Evolutionary conservation across 2,113 vertebrate species (phyloP).

Genomic region (Philantomba maxwellii): DNA sequence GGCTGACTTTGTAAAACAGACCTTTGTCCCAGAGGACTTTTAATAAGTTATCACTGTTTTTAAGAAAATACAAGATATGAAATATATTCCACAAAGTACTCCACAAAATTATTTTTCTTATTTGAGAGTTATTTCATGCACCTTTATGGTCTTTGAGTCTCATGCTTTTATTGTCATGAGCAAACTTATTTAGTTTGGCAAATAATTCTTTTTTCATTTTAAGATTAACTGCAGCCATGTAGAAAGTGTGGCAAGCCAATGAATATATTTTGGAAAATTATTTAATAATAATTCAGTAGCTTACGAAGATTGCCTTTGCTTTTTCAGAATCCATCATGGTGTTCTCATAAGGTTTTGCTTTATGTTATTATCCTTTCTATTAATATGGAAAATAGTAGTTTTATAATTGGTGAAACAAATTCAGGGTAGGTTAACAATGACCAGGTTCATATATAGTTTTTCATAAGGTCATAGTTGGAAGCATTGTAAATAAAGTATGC

Average conservation of each 20-base stretch:
- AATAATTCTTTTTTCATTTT: neutral
- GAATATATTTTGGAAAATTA: neutral
- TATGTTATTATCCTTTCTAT: neutral
- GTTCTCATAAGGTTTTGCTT: neutral
- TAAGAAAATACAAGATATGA: neutral
- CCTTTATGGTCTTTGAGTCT: neutral
- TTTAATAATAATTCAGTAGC: neutral
- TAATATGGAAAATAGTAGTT: slow-evolving; percentile 28
- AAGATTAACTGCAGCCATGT: neutral
- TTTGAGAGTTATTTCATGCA: neutral
- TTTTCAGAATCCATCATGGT: neutral
- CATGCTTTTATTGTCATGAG: neutral
- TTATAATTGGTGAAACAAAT: slow-evolving; percentile 26
- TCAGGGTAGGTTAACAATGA: neutral
- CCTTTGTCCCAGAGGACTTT: neutral
- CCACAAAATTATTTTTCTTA: neutral
- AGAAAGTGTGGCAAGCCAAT: neutral
- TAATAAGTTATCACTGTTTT: neutral
- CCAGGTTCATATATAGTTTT: neutral
- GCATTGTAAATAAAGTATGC: slow-evolving; percentile 9
- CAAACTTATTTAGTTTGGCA: neutral
- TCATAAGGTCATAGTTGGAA: slow-evolving; percentile 8
- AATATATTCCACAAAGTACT: neutral
- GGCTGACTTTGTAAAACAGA: neutral
- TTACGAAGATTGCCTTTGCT: neutral